These are phyloP conservation scores for Phaethon lepturus DNA, from an alignment of 2,113 vertebrate genomes.

Conservation along the genomic window DNA sequence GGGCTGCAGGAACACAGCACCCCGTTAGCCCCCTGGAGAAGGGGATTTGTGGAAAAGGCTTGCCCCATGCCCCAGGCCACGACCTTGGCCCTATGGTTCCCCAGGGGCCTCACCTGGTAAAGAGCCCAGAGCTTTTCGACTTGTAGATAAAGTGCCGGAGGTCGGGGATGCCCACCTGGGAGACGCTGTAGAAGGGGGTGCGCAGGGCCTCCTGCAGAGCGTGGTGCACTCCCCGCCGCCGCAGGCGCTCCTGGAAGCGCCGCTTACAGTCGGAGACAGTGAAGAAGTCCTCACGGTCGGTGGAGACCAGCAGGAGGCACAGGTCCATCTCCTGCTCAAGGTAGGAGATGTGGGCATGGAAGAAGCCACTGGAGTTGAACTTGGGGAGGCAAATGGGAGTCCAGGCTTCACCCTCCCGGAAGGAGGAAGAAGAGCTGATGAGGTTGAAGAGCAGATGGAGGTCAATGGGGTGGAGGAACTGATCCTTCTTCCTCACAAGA, in stretches of 20 bases:
- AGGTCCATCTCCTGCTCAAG: constrained; percentile 88
- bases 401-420: constrained; percentile 96
- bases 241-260: constrained; percentile 90
- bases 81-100: fast-evolving
- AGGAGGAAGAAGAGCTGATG: constrained; percentile 92
- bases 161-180: constrained; percentile 91
- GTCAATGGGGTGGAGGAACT: constrained; percentile 95
- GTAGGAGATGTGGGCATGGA: constrained; percentile 97
- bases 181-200: constrained; percentile 85
- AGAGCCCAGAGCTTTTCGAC: constrained; percentile 96
- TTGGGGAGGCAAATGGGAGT: constrained; percentile 97
- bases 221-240: constrained; percentile 84
- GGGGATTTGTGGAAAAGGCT: not conserved
- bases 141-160: constrained; percentile 98
- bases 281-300: constrained; percentile 95
- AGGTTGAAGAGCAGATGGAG: constrained; percentile 97
- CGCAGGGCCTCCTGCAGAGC: constrained; percentile 87
- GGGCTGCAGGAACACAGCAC: constrained; percentile 79
- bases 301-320: constrained; percentile 94
- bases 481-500: constrained; percentile 93
- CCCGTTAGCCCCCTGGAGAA: not conserved
- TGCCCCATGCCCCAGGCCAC: not conserved
- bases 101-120: constrained; percentile 88
- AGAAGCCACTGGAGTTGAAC: constrained; percentile 93
- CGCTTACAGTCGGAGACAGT: constrained; percentile 92